phyloP scores from a whole-genome alignment of 2,888 invertebrate species.

The Crepidodera aurea region DNA sequence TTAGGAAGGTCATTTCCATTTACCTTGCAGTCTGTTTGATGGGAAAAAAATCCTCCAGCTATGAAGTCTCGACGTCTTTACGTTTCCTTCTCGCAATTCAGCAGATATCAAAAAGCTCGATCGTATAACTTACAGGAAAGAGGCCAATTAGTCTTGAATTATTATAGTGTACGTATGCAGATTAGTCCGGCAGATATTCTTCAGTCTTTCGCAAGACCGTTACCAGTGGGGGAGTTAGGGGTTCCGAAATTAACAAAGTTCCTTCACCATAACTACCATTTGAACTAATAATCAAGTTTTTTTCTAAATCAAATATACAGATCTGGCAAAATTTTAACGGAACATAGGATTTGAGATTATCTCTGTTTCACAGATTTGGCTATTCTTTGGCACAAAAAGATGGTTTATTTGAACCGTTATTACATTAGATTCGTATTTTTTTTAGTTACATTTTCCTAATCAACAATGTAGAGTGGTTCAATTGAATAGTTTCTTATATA shows the following conservation, averaged over 20 bases:
- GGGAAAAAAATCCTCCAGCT: constrained; percentile 6
- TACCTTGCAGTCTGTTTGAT: background rate
- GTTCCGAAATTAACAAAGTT: background rate
- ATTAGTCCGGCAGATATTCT: constrained; percentile 22
- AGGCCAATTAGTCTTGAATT: constrained; percentile 31
- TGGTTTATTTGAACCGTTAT: too few species aligned
- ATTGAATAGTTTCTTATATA: too few species aligned
- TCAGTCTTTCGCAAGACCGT: background rate
- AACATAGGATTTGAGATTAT: too few species aligned
- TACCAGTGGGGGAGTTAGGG: background rate
- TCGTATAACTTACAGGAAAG: constrained; percentile 26
- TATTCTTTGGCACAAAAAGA: too few species aligned
- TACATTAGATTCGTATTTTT: too few species aligned
- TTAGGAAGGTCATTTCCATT: background rate
- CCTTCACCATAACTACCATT: too few species aligned
- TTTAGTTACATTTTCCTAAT: too few species aligned
- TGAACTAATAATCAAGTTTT: too few species aligned
- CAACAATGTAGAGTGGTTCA: too few species aligned
- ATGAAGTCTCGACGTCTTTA: constrained; percentile 9
- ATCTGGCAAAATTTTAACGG: too few species aligned
- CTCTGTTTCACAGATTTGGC: too few species aligned
- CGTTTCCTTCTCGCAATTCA: constrained; percentile 18
- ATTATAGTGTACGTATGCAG: constrained; percentile 32
- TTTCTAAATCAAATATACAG: too few species aligned
- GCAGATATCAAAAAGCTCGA: constrained; percentile 26